Conservation (phyloP, 2,888 invertebrate genomes). For the Electrophaes corylata region DNA sequence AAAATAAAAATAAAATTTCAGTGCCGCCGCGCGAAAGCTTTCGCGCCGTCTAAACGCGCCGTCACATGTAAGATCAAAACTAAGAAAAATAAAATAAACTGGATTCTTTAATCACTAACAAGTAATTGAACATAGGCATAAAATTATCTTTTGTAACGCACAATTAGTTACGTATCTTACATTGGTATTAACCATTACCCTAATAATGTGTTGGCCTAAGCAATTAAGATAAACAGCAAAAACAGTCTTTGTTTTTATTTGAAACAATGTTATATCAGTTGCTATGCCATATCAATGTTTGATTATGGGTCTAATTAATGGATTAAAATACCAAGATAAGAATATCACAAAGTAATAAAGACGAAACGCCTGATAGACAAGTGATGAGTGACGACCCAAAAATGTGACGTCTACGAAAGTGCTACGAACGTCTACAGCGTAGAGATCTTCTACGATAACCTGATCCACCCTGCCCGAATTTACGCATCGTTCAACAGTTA, state of each 20-base stretch:
- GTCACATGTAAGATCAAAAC: neutral
- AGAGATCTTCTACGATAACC: conserved; percentile 15
- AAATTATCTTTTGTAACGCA: conserved; percentile 17
- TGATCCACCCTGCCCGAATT: neutral
- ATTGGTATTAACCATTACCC: conserved; percentile 21
- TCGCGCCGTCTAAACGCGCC: too few species aligned
- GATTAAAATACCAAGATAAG: neutral
- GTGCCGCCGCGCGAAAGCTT: too few species aligned
- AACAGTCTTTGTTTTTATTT: conserved; percentile 18
- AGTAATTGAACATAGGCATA: neutral
- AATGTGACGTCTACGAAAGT: conserved; percentile 28
- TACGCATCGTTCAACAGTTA: neutral
- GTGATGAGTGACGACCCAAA: neutral
- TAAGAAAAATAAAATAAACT: too few species aligned
- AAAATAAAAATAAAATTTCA: too few species aligned
- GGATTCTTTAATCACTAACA: neutral
- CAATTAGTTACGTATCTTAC: conserved; percentile 22
- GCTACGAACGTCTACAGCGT: conserved; percentile 32
- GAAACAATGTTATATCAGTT: conserved; percentile 7
- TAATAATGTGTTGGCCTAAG: conserved; percentile 22
- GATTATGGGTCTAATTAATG: neutral
- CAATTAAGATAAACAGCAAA: conserved; percentile 27
- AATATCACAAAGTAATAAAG: neutral
- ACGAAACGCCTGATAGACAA: neutral
- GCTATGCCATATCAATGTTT: conserved; percentile 3